phyloP scores from a whole-genome alignment of 2,113 vertebrate genomes.

The Otis tarda region DNA sequence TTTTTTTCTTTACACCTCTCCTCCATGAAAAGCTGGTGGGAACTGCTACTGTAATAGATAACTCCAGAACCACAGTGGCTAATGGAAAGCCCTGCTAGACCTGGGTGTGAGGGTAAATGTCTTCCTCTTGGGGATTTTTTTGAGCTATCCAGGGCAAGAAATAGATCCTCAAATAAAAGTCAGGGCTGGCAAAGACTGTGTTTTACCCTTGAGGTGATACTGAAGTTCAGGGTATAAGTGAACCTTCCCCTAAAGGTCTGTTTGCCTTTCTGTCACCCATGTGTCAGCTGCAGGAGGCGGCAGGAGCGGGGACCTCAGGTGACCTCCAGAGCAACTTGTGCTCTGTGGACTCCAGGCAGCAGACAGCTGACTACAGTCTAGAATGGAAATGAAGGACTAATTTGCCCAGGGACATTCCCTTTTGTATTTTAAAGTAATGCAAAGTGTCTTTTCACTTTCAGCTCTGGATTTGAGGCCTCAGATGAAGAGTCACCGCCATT shows the following conservation, averaged over 20 bases:
- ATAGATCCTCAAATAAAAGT: not conserved
- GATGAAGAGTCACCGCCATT: constrained; percentile 52
- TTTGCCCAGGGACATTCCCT: constrained; percentile 48
- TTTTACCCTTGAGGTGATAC: not conserved
- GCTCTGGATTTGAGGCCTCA: constrained; percentile 41
- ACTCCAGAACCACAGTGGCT: not conserved
- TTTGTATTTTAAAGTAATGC: constrained; percentile 65
- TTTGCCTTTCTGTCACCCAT: constrained; percentile 36
- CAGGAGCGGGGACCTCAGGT: constrained; percentile 23
- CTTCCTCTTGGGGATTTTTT: not conserved
- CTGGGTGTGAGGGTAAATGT: not conserved
- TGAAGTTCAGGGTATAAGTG: not conserved
- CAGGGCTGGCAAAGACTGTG: not conserved
- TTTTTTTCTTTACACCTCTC: not conserved
- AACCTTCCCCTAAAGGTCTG: constrained; percentile 12
- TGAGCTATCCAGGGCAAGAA: not conserved
- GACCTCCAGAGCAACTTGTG: constrained; percentile 30
- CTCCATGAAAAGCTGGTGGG: not conserved
- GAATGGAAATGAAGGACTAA: constrained; percentile 56
- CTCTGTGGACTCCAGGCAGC: constrained; percentile 48
- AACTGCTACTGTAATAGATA: not conserved
- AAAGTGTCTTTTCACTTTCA: constrained; percentile 70
- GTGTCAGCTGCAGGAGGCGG: not conserved
- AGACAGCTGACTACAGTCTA: constrained; percentile 58
- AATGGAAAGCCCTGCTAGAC: not conserved